Base-by-base conservation (phyloP, 1,140 invertebrate species). In the Hypsibius dujardini region DNA sequence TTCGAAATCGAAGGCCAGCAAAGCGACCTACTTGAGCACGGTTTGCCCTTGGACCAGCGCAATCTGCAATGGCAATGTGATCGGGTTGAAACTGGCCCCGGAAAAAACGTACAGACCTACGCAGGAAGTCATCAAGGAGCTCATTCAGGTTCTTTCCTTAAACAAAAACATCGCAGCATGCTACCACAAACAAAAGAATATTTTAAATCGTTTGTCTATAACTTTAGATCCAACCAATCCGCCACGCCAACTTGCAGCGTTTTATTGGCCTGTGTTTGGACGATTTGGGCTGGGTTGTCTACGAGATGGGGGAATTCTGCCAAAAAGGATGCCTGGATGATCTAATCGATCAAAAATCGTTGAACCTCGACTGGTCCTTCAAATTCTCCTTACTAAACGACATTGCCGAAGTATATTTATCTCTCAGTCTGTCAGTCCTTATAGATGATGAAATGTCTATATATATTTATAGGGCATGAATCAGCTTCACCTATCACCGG, bases 301-400 rank as follows among this genome's bases (percentile, higher is more conserved):
- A 56, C 50, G n/a, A 7, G 7, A 56, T 56, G 50, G 50, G 7
- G 50, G 89, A 90, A 77, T 90, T 90, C 74, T 90, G 89, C 75
- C 87, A 1, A 83, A 87, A 79, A 74, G 89, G 89, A 46, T 90
- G 87, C 14, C 77, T 92, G 2, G 50, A 56, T 78, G 89, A 92
- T 74, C 88, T 92, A 0, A 79, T 92, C 0, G 87, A 88, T 73
- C 90, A 92, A 75, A 88, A 90, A 40, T 87, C 87, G 46, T 84
- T 92, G 59, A 86, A 88, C 75, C 79, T 92, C 15, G 89, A 92
- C 76, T 90, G 88, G 88, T 90, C 90, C 78, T 90, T 92, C 75
- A 83, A 88, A 50, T 90, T 89, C 81, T 90, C 89, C 0, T 79
- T 92, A 0, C 89, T 91, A 50, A 88, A 90, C 76, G 89, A 92